These are phyloP conservation scores for Eucidaris tribuloides DNA, from an alignment of 35 echinoderm and acorn worm genomes.

Conservation along the genomic window DNA sequence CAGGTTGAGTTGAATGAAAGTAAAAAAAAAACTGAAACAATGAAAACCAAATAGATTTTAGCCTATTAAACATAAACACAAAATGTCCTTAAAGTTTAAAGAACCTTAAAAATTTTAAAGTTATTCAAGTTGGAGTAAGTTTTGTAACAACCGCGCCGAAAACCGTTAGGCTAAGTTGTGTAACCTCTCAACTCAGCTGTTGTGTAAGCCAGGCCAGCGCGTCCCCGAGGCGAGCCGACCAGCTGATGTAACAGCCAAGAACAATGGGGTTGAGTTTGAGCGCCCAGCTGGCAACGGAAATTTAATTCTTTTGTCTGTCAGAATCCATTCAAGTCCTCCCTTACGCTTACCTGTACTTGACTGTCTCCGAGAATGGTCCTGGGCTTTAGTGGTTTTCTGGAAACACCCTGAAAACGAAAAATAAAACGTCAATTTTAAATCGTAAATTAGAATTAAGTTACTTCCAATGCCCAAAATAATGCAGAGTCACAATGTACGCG, in stretches of 20 bases:
- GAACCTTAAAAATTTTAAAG: too few species aligned
- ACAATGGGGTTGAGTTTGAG: neutral
- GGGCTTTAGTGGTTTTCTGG: conserved; percentile 21
- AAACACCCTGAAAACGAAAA: too few species aligned
- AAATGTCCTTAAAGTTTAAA: too few species aligned
- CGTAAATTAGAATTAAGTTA: too few species aligned
- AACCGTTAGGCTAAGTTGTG: conserved; percentile 8
- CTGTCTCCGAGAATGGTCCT: conserved; percentile 47
- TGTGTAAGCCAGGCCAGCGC: neutral
- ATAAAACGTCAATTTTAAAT: too few species aligned
- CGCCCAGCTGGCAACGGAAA: neutral
- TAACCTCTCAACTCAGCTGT: neutral
- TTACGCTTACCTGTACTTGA: conserved; percentile 45
- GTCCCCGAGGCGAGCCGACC: neutral
- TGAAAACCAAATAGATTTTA: too few species aligned
- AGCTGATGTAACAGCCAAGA: neutral
- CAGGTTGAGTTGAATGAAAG: too few species aligned
- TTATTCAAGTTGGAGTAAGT: too few species aligned
- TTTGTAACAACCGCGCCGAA: neutral
- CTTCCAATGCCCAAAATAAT: too few species aligned
- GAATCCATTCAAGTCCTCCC: neutral
- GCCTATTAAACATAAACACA: too few species aligned
- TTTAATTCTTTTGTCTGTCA: neutral
- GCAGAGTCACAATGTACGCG: too few species aligned
- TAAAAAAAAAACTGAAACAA: too few species aligned